Base-by-base conservation (phyloP, 2,888 invertebrate genomes). In the Steinernema hermaphroditum region DNA sequence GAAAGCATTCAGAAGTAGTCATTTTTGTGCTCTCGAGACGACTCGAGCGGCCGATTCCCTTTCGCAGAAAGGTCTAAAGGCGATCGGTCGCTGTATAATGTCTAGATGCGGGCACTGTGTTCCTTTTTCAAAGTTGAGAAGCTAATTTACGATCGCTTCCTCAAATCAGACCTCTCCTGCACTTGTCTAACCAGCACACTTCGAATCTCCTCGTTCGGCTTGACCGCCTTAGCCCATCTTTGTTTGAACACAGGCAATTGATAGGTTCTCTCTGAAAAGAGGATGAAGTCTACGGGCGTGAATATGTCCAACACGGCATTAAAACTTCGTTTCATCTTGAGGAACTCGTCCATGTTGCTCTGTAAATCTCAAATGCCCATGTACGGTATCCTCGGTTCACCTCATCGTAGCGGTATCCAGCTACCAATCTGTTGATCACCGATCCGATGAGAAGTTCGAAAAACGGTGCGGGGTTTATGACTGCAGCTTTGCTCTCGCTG, bases 381-480 rank as follows among this genome's bases (percentile, higher is more conserved):
- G n/a, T n/a, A n/a, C 14, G 43, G 71, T 72, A 54, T 12, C 62
- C 16, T 1, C n/a, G 24, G 24, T n/a, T n/a, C 68, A 76, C 76
- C 71, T 73, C 69, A 22, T 75, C 76, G 22, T 76, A 77, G 16
- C 80, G 29, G 46, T 78, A 74, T 9, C 74, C 72, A 12, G 75
- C 69, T 44, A 80, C 44, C 43, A 80, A 22, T 24, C 74, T 72
- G 57, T 80, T 78, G 68, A 78, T 78, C 27, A 80, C 75, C 44
- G 75, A 76, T 9, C 80, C 78, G 16, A 80, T 76, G 24, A 76
- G 69, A 14, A 76, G 22, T 34, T 77, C 78, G 19, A 78, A 72
- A 29, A 76, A 77, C 4, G 62, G 62, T 1, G 62, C 29, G 16
- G 62, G 62, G 32, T 62, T 32, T 12, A 62, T 27, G 19, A 29